Conservation (phyloP, 2,797 vertebrate species). For the Cossypha caffra region DNA sequence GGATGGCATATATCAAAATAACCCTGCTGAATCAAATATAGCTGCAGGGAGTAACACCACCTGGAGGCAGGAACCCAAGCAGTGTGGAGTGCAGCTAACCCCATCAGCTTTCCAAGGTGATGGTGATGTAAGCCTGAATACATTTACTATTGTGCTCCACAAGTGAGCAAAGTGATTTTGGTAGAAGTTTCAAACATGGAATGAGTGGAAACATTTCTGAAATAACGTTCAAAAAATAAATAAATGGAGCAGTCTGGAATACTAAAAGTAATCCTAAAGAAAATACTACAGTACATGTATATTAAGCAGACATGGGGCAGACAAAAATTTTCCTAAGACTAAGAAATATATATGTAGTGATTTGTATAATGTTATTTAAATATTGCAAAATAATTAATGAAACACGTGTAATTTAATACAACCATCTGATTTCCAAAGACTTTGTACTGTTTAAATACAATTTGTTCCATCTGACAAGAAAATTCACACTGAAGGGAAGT, state of each 20-base stretch:
- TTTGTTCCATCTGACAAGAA: background rate
- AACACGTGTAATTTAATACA: background rate
- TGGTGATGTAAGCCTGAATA: accelerated
- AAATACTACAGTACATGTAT: background rate
- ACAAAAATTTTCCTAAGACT: background rate
- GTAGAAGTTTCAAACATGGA: background rate
- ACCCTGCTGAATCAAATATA: background rate
- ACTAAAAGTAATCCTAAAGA: background rate
- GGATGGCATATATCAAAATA: background rate
- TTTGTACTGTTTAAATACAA: background rate
- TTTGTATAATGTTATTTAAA: background rate
- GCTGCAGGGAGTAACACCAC: background rate
- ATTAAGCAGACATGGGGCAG: background rate
- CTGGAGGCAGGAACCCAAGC: background rate
- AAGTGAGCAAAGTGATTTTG: accelerated
- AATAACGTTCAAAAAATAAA: background rate
- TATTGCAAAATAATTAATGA: background rate
- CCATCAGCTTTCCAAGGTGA: background rate
- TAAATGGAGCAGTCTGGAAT: background rate
- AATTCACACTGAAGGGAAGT: background rate
- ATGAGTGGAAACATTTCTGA: background rate
- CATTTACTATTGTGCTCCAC: background rate
- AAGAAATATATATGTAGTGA: background rate
- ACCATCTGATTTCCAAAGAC: background rate
- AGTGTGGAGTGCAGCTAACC: background rate